A percentile compares a stretch with the other conserved stretches of the same genome.
These are phyloP conservation scores for Carterocephalus palaemon DNA, from an alignment of 2,888 invertebrate genomes.

Conservation along the genomic window DNA sequence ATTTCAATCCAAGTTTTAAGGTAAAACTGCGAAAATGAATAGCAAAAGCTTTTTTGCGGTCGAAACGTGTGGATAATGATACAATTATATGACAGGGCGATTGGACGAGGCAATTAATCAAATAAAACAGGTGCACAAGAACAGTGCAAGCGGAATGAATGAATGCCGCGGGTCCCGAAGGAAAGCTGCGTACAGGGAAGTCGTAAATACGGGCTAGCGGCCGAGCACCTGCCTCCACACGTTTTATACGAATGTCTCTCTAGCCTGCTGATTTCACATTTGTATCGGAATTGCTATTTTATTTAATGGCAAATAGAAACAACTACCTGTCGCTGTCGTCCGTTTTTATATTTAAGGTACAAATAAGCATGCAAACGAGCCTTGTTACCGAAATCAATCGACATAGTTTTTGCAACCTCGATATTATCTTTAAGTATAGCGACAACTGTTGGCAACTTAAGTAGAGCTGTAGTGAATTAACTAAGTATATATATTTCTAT, in stretches of 20 bases:
- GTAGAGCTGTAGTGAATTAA: conserved; percentile 8
- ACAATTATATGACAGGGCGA: conserved; percentile 60
- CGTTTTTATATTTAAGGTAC: conserved; percentile 19
- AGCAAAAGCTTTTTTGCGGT: conserved; percentile 17
- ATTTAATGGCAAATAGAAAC: conserved; percentile 23
- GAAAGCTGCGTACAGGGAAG: conserved; percentile 64
- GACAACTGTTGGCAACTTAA: conserved; percentile 14
- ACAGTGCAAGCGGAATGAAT: conserved; percentile 36
- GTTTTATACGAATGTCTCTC: conserved; percentile 39
- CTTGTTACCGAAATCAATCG: conserved; percentile 23
- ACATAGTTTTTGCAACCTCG: conserved; percentile 20
- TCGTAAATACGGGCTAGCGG: conserved; percentile 55
- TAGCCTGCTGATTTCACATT: conserved; percentile 40
- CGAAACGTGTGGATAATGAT: conserved; percentile 21
- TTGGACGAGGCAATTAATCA: conserved; percentile 64
- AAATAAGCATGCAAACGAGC: conserved; percentile 21
- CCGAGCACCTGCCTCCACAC: conserved; percentile 54
- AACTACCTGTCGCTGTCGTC: conserved; percentile 18
- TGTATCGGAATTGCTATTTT: conserved; percentile 43
- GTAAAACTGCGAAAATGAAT: conserved; percentile 19
- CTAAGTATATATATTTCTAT: too few relatives aligned
- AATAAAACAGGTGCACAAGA: conserved; percentile 63
- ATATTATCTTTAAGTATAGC: conserved; percentile 19
- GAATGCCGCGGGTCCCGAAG: conserved; percentile 45
- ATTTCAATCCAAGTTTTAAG: conserved; percentile 18